Evolutionary conservation across 2,888 invertebrate genomes (phyloP), one percentile per base, ranked within the genome.

Genomic region (Lepidochitona cinerea): DNA sequence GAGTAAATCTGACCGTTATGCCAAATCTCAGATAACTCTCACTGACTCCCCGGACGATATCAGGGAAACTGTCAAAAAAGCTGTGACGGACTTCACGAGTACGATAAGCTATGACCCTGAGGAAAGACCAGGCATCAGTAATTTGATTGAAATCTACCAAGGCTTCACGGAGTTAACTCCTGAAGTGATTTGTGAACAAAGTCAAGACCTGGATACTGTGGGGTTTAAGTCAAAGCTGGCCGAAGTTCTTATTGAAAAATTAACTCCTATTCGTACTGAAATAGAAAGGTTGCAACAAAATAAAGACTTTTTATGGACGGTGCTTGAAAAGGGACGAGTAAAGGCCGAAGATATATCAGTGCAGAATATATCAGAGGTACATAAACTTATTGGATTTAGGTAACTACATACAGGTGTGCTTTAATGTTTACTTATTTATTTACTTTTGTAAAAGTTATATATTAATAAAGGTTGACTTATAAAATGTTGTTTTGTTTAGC

Each of bases 1-100:
- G 99, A 99, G 99, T 14, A 99, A 99, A 92, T 99, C 99, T 0
- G 96, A 97, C 87, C 88, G 92, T 0, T 95, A 96, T 91, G 90
- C 93, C 0, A 95, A 94, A 86, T 94, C 95, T 79, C 93, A 96
- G 71, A 95, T 99, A 75, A 93, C 94, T 82, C 90, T 99, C 37
- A 93, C 93, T 4, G 98, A 99, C 88, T 89, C 93, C 9, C 93
- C 94, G 0, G 94, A 95, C 54, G 91, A 91, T 18, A 93, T 97
- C 70, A 81, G 91, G 0, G 92, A 92, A 53, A 96, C 96, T 90
- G 91, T 97, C 23, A 95, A 94, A 86, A 97, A 96, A 91, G 95
- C 99, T 0, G 92, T 98, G 5, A 98, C 98, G 0, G 99, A 99
- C 91, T 95, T 94, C 85, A 95, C 93, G 0, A 95, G 97, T 0